Evolutionary conservation across 2,797 vertebrate genomes (phyloP), one percentile per base, ranked within the genome.

Genomic region (Tapirus indicus): DNA sequence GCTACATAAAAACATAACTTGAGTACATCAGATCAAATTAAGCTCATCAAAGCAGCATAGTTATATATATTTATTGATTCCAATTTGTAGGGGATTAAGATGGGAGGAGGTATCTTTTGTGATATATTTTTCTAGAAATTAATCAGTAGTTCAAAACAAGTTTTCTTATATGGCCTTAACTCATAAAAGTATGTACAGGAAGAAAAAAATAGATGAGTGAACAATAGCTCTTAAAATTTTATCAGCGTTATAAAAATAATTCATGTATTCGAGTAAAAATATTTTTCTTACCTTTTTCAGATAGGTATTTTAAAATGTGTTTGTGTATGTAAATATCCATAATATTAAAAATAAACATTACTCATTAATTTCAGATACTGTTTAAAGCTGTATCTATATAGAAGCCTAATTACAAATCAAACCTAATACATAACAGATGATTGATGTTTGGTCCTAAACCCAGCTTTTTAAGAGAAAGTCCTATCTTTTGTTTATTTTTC

Each of bases 51-150:
- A 91, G 38, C n/a, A 88, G 38, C 47, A 74, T 49, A 72, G 7
- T 49, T 75, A 27, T 49, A 17, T 82, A 18, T 41, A 64, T 58
- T 49, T 93, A 27, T 35, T 75, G 66, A n/a, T 23, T 88, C n/a
- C 12, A 69, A 29, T 44, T 69, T 97, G n/a, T 69, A 83, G 47
- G 72, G n/a, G 27, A 44, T 86, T 84, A 89, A 86, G 85, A 49
- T 47, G 66, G 60, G 7, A 94, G 85, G 72, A 47, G 54, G 17
- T 71, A 49, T 94, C 32, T 32, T 80, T 88, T 91, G 41, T 56
- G 86, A 29, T 52, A 27, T 44, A 32, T 87, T 95, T 94, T 71
- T 49, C n/a, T 86, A 75, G 75, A 74, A 86, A 82, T 78, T 47
- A 66, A 41, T 84, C 25, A 56, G 18, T 64, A 62, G n/a, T 38